Conservation (phyloP, 2,113 vertebrate genomes). For the Illadopsis cleaveri region DNA sequence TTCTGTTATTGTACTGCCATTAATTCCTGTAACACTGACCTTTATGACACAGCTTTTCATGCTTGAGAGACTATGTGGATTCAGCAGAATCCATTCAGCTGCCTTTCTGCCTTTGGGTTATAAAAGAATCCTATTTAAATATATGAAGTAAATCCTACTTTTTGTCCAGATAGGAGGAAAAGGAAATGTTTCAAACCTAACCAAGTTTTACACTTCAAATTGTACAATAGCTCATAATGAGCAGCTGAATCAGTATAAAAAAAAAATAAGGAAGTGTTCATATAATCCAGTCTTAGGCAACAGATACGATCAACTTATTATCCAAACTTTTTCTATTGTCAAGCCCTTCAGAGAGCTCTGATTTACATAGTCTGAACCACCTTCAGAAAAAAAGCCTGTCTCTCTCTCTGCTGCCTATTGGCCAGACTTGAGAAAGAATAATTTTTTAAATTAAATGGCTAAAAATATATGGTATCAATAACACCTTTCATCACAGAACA, state of each 20-base stretch:
- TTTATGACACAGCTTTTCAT: constrained; percentile 13
- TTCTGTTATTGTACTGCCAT: constrained; percentile 34
- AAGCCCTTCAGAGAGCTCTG: neutral
- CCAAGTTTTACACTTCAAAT: constrained; percentile 7
- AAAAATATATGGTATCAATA: neutral
- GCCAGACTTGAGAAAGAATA: neutral
- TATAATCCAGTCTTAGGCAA: neutral
- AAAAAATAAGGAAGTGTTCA: neutral
- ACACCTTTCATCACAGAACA: neutral
- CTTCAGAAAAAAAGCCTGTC: neutral
- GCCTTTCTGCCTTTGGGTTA: constrained; percentile 1
- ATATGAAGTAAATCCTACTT: constrained; percentile 25
- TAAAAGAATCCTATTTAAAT: constrained; percentile 27
- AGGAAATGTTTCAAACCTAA: constrained; percentile 12
- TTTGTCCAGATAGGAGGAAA: constrained; percentile 3
- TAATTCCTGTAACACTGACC: constrained; percentile 42
- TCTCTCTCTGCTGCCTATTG: neutral
- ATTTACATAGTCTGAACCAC: neutral
- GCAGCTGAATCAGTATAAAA: neutral
- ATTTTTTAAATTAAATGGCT: neutral
- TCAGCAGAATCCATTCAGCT: constrained; percentile 39
- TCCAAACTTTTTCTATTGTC: neutral
- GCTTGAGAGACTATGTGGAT: constrained; percentile 35
- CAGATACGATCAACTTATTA: neutral
- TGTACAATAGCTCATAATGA: constrained; percentile 23